These are phyloP conservation scores for Actias luna DNA, from an alignment of 2,888 invertebrate species.

Conservation along the genomic window DNA sequence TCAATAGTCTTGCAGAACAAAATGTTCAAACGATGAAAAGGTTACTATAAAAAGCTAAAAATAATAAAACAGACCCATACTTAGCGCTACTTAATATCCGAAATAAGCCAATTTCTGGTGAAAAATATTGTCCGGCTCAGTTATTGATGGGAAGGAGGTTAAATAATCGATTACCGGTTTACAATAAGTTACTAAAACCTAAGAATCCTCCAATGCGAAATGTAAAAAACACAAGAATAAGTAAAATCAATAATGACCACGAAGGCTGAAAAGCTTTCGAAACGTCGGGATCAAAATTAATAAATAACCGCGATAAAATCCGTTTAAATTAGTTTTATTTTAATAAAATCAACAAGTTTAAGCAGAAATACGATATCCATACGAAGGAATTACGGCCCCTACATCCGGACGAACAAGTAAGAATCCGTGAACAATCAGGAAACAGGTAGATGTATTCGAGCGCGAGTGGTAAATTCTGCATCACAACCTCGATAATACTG, in stretches of 20 bases:
- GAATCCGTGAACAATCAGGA: neutral
- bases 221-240: neutral
- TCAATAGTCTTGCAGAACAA: slow-evolving; percentile 24
- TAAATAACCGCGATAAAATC: too few relatives aligned
- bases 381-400: neutral
- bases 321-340: slow-evolving; percentile 24
- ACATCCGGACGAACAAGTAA: neutral
- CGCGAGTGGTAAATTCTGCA: neutral
- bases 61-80: slow-evolving; percentile 7
- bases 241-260: too few relatives aligned
- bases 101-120: slow-evolving; percentile 13
- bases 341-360: slow-evolving; percentile 7
- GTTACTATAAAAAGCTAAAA: slow-evolving; percentile 23
- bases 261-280: too few relatives aligned
- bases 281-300: too few relatives aligned
- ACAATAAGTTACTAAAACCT: neutral
- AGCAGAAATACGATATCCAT: neutral
- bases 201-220: neutral
- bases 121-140: slow-evolving; percentile 13
- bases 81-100: slow-evolving; percentile 14
- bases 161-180: slow-evolving; percentile 8
- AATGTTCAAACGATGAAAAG: slow-evolving; percentile 26
- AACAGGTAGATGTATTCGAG: neutral
- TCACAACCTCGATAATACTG: neutral
- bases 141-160: slow-evolving; percentile 15